Evolutionary conservation across 2,888 invertebrate genomes (phyloP), one percentile per base, ranked within the genome.

Genomic region (Thera britannica): DNA sequence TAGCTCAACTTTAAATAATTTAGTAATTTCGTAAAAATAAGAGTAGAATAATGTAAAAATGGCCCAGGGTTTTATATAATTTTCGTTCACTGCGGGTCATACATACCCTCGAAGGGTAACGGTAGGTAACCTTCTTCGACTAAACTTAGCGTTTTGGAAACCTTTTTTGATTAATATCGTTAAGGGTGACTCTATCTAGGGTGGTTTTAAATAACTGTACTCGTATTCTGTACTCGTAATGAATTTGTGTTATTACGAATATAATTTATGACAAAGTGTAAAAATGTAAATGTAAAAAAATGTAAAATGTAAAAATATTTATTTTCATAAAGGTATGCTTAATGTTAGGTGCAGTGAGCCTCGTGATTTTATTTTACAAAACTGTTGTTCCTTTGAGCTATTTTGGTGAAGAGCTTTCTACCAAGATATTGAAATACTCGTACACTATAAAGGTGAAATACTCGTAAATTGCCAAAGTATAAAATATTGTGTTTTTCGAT

Each of bases 1-100:
- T 76, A 79, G 60, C 35, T 55, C 72, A 70, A 77, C 74, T 73
- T 72, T 75, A 77, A 79, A 73, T 79, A 78, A 82, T 79, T 82
- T 76, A 70, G 72, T 72, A 70, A 81, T 82, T 81, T 79, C 63
- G 67, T 67, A 70, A 71, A 78, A 72, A 78, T 79, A 74, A 77
- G 79, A 78, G 70, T 76, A 72, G 71, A 72, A 67, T 72, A 61
- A 67, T 62, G 67, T 60, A 69, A 70, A 75, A 79, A 73, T 75
- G 64, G 75, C 70, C 72, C 72, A 73, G 68, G 70, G 68, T 70
- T 65, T 68, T 57, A 68, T 68, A 62, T 65, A 74, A 73, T 72
- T 75, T 75, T 73, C 63, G 66, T 72, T 68, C 51, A 66, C 57
- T 56, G 65, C 63, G 58, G 62, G 60, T 62, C 66, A 63, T 51